phyloP scores from a whole-genome alignment of 2,797 vertebrate genomes.

The Toxotes lorentzi region DNA sequence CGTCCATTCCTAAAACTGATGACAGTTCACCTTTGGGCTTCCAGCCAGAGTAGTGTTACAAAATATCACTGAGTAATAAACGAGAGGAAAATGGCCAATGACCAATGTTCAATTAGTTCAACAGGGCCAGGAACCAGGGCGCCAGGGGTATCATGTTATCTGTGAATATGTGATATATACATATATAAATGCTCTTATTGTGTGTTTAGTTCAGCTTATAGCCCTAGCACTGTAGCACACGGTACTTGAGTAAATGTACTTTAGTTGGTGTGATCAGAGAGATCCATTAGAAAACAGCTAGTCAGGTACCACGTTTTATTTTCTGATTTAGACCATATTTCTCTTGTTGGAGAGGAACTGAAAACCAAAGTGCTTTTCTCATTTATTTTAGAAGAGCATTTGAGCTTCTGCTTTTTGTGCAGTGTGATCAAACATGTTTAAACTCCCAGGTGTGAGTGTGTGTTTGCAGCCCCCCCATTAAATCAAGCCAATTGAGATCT shows the following conservation, averaged over 20 bases:
- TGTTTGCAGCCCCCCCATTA: not conserved
- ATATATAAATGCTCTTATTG: not conserved
- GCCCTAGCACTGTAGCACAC: not conserved
- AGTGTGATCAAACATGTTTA: not conserved
- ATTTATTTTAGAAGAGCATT: not conserved
- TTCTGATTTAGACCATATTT: too few relatives aligned
- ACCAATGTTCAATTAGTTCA: too few relatives aligned
- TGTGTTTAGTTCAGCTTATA: not conserved
- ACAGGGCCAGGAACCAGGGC: not conserved
- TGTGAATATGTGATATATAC: not conserved
- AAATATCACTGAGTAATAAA: too few relatives aligned
- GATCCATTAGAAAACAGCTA: too few relatives aligned
- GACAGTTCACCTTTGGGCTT: constrained; percentile 19
- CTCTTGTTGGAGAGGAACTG: too few relatives aligned
- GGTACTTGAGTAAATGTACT: not conserved
- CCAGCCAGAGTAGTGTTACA: too few relatives aligned
- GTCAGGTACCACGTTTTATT: too few relatives aligned
- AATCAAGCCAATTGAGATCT: not conserved
- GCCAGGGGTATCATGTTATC: constrained; percentile 27
- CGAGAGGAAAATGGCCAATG: too few relatives aligned
- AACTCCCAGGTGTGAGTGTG: not conserved
- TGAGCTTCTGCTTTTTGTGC: constrained; percentile 1
- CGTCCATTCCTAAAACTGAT: constrained; percentile 1
- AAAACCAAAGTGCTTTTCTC: not conserved
- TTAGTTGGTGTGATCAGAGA: too few relatives aligned